Evolutionary conservation across 2,113 vertebrate species (phyloP), one percentile per base, ranked within the genome.

Genomic region (Istiophorus platypterus): DNA sequence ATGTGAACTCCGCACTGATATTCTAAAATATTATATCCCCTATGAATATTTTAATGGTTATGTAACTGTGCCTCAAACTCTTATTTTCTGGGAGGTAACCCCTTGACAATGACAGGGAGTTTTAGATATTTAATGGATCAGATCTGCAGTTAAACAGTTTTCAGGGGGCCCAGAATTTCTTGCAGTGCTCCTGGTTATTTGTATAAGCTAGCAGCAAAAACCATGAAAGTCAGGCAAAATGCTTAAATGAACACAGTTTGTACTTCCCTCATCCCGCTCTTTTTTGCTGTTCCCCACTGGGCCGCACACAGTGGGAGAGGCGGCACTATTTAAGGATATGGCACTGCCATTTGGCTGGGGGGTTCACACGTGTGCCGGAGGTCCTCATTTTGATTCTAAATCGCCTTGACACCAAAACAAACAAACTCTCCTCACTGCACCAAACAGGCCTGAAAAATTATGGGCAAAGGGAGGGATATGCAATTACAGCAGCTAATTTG

Each of bases 371-470:
- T 92, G 91, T 64, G 80, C 93, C 78, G 76, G 93, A 93, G 93
- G 93, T 93, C 92, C 89, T 92, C 89, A 78, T 91, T 92, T 94
- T 94, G 94, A 95, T 92, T 91, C 67, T 94, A 95, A 95, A 93
- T 91, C 52, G 78, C 91, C 85, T 84, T 94, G 94, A 95, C 94
- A 94, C 93, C 93, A 95, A 94, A 95, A 95, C 93, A 95, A 95
- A 95, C 94, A 95, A 87, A 92, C 90, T 90, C 91, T 91, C 84
- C 85, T 84, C 88, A 63, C 83, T 88, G 74, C 86, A 90, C 81
- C 90, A 91, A 92, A 92, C 92, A 89, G 86, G 88, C 87, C 89
- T 92, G 91, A 89, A 92, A 94, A 91, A 92, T 92, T 83, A 94
- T 86, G 83, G 89, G 86, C 87, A 62, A 66, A 27, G 67, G 75